These are phyloP conservation scores for Fregetta grallaria DNA, from an alignment of 2,113 vertebrate genomes.

Conservation along the genomic window DNA sequence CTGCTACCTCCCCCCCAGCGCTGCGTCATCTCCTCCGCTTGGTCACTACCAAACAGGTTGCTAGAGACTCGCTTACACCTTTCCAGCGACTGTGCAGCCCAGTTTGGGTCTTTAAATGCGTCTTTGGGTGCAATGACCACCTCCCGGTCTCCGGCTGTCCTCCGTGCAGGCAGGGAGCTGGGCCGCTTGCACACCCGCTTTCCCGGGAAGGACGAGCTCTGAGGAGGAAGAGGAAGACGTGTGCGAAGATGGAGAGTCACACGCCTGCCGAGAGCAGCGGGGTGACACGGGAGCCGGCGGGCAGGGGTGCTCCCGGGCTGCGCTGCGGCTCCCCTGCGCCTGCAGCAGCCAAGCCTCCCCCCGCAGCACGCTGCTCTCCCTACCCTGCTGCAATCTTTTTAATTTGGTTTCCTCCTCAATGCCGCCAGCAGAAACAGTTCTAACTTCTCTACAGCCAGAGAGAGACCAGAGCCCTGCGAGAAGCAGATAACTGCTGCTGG, in stretches of 20 bases:
- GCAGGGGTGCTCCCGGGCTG: not conserved
- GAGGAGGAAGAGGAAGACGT: not conserved
- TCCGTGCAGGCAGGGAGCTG: not conserved
- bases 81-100: not conserved
- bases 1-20: not conserved
- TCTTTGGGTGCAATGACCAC: not conserved
- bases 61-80: not conserved
- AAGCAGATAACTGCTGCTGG: not conserved
- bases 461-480: not conserved
- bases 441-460: not conserved
- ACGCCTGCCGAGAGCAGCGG: not conserved
- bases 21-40: slow-evolving; percentile 9
- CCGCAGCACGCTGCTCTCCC: not conserved
- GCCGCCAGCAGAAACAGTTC: not conserved
- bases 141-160: rapidly evolving
- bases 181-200: not conserved
- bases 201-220: not conserved
- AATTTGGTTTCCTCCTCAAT: not conserved
- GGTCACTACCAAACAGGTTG: not conserved
- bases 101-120: not conserved
- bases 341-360: not conserved
- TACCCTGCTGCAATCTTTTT: not conserved
- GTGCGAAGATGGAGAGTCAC: not conserved
- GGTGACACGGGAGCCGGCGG: rapidly evolving
- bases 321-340: not conserved